Evolutionary conservation across 2,888 invertebrate genomes (phyloP), one percentile per base, ranked within the genome.

Genomic region (Cerceris ruficornis): DNA sequence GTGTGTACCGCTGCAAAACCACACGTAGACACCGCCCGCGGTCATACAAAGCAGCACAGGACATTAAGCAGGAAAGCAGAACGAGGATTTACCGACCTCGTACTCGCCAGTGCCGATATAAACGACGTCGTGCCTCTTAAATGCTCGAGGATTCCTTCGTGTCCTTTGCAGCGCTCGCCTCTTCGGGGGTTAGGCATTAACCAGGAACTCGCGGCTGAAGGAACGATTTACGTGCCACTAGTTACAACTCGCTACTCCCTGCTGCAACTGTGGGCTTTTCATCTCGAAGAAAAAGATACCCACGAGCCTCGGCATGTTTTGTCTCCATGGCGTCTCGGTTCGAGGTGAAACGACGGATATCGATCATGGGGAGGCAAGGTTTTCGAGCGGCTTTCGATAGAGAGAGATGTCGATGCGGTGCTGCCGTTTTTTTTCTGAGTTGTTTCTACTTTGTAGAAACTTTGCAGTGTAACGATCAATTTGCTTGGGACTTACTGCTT

Each of bases 171-270:
- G 8, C 49, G 43, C 13, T 58, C 67, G 46, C 41, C 54, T 41
- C 57, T 46, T 67, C 54, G 43, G 42, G 66, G 54, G 57, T 46
- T 57, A 39, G 52, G 54, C 17, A 49, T 43, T 68, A 59, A 62
- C 49, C 49, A 46, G 55, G 42, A 68, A 77, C 60, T 39, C 15
- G 28, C 43, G 15, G 62, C 28, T 41, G 43, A 65, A 46, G 28
- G 57, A 28, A 69, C 66, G 69, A 75, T 81, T 77, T 77, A 75
- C 78, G 70, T 64, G 67, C 55, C 60, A 42, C 61, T 55, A 50
- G 43, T 57, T 57, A 57, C 55, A 39, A 11, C 42, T 57, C n/a
- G 54, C 8, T 7, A 7, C 54, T 7, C 28, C 28, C 11, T 13
- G 42, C 52, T 50, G 60, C 57, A 71, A 61, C 28, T 67, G n/a